These are phyloP conservation scores for Tenthredo notha DNA, from an alignment of 2,888 invertebrate species.

Conservation along the genomic window DNA sequence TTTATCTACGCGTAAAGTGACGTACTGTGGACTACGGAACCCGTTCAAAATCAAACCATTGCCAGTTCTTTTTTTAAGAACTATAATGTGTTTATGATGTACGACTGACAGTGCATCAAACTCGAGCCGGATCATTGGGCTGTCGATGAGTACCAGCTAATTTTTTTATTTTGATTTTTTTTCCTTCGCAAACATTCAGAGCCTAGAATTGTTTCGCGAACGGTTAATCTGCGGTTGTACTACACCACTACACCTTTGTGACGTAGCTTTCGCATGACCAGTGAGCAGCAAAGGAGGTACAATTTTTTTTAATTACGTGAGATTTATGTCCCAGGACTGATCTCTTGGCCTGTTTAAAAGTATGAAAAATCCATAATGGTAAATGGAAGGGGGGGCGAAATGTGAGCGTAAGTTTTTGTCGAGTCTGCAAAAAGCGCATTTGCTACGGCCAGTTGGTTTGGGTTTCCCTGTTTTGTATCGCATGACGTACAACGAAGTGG, in stretches of 20 bases:
- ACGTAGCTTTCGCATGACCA: neutral
- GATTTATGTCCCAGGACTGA: slow-evolving; percentile 3
- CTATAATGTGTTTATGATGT: slow-evolving; percentile 77
- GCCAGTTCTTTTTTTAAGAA: slow-evolving; percentile 56
- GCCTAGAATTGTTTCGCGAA: neutral
- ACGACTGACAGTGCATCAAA: slow-evolving; percentile 75
- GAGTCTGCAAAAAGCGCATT: neutral
- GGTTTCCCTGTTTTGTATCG: slow-evolving; percentile 4
- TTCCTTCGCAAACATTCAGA: neutral
- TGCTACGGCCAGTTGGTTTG: neutral
- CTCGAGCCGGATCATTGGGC: slow-evolving; percentile 59
- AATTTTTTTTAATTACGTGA: neutral
- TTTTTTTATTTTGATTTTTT: too few species aligned
- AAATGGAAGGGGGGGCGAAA: neutral
- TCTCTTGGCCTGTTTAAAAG: neutral
- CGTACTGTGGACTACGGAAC: neutral
- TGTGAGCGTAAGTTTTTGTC: neutral
- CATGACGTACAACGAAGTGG: slow-evolving; percentile 41
- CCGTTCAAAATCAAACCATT: neutral
- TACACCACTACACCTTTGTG: too few species aligned
- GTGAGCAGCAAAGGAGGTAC: neutral
- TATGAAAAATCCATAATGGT: slow-evolving; percentile 1
- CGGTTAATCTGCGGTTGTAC: neutral
- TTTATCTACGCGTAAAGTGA: slow-evolving; percentile 32
- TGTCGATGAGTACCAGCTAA: slow-evolving; percentile 43